Evolutionary conservation across 2,113 vertebrate genomes (phyloP).

Genomic region (Sylvia atricapilla): DNA sequence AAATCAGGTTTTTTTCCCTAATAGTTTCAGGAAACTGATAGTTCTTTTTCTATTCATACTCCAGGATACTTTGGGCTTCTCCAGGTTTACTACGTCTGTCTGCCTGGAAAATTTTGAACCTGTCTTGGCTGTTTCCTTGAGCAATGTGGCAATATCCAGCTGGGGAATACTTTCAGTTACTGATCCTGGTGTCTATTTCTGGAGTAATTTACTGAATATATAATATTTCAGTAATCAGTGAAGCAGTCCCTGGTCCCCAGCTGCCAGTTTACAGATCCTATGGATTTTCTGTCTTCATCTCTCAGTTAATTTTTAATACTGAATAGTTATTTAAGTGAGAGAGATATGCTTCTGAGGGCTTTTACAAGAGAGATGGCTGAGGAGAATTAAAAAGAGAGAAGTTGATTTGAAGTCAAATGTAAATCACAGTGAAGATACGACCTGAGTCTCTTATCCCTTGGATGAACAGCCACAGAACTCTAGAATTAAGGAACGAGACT

Average conservation of each 20-base stretch:
- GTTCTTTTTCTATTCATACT: neutral
- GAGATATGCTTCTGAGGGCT: neutral
- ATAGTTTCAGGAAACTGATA: neutral
- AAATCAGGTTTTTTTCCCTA: neutral
- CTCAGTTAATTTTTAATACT: neutral
- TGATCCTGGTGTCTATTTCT: neutral
- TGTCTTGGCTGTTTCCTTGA: neutral
- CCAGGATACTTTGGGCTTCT: neutral
- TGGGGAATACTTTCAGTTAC: neutral
- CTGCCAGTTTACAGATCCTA: neutral
- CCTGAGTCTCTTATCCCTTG: neutral
- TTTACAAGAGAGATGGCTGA: neutral
- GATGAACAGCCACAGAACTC: neutral
- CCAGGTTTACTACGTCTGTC: neutral
- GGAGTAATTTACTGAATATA: neutral
- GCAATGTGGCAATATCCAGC: neutral
- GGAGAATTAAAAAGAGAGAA: neutral
- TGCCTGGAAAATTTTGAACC: neutral
- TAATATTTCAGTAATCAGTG: neutral
- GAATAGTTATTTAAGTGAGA: neutral
- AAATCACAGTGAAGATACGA: neutral
- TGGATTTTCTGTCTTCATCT: neutral
- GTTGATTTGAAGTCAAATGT: neutral
- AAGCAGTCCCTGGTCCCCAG: neutral
- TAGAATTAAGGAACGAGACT: neutral